phyloP scores from a whole-genome alignment of 2,888 invertebrate genomes.

The Byasa hedistus region DNA sequence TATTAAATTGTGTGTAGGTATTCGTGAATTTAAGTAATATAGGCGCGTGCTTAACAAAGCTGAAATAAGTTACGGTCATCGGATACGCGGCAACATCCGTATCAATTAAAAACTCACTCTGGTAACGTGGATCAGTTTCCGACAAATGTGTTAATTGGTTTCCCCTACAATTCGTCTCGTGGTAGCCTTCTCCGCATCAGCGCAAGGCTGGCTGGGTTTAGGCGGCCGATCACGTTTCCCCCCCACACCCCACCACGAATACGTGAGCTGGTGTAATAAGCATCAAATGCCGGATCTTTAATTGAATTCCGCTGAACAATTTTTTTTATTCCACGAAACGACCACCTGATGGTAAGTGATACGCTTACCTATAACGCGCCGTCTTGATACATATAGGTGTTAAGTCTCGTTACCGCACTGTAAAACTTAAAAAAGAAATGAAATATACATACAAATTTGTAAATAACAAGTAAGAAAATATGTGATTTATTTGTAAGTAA shows the following conservation, averaged over 20 bases:
- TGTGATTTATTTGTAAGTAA: too few species aligned
- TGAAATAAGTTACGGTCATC: not conserved
- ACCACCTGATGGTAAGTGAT: too few species aligned
- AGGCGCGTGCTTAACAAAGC: conserved; percentile 7
- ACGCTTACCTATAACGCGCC: too few species aligned
- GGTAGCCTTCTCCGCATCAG: conserved; percentile 3
- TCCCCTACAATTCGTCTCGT: conserved; percentile 14
- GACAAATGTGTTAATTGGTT: conserved; percentile 4
- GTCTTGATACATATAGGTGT: too few species aligned
- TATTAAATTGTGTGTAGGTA: too few species aligned
- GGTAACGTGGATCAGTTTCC: conserved; percentile 1
- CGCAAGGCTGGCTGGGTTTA: conserved; percentile 14
- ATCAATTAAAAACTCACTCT: not conserved
- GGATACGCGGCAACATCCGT: conserved; percentile 1
- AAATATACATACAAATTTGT: too few species aligned
- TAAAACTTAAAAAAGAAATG: too few species aligned
- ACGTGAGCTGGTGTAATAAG: conserved; percentile 15
- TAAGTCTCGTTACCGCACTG: too few species aligned
- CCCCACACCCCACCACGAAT: not conserved
- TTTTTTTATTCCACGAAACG: too few species aligned
- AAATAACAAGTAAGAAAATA: too few species aligned
- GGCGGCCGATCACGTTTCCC: conserved; percentile 15
- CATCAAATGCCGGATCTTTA: not conserved
- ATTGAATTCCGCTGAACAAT: too few species aligned
- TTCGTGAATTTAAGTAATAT: not conserved